Evolutionary conservation across 2,888 invertebrate genomes (phyloP).

Genomic region (Polydrusus tereticollis): DNA sequence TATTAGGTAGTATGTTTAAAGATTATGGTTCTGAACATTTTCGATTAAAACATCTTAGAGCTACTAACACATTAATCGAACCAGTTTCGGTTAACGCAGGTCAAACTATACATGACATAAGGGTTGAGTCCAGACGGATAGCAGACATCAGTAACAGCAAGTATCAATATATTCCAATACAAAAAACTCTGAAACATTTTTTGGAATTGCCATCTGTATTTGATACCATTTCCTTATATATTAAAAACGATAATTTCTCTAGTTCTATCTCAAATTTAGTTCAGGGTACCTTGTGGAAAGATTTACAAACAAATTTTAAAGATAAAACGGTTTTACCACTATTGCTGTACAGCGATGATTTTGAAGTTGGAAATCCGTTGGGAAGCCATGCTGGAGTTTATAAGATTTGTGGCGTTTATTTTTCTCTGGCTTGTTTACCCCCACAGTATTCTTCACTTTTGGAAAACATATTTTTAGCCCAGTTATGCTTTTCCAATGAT

Average conservation of each 20-base stretch:
- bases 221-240: conserved; percentile 26
- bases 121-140: background rate
- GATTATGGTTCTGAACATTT: conserved; percentile 35
- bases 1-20: conserved; percentile 37
- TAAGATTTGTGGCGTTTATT: conserved; percentile 43
- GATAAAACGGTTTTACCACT: conserved; percentile 32
- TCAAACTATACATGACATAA: background rate
- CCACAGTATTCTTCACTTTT: conserved; percentile 29
- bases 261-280: conserved; percentile 30
- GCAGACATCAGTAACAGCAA: conserved; percentile 16
- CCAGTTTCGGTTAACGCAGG: background rate
- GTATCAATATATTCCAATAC: conserved; percentile 31
- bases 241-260: conserved; percentile 16
- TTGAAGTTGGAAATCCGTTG: conserved; percentile 40
- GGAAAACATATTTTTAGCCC: conserved; percentile 36
- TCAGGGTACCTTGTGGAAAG: conserved; percentile 40
- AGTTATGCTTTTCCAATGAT: conserved; percentile 28
- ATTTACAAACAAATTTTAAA: conserved; percentile 3
- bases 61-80: background rate
- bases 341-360: conserved; percentile 41
- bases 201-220: conserved; percentile 35
- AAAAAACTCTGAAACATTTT: conserved; percentile 29
- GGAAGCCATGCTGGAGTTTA: conserved; percentile 43
- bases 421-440: conserved; percentile 38
- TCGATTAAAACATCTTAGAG: conserved; percentile 33